Percentiles rank a stretch among this genome's conserved stretches.
These are phyloP conservation scores for Vulpes lagopus DNA, from an alignment of 2,113 vertebrate genomes.

Conservation along the genomic window DNA sequence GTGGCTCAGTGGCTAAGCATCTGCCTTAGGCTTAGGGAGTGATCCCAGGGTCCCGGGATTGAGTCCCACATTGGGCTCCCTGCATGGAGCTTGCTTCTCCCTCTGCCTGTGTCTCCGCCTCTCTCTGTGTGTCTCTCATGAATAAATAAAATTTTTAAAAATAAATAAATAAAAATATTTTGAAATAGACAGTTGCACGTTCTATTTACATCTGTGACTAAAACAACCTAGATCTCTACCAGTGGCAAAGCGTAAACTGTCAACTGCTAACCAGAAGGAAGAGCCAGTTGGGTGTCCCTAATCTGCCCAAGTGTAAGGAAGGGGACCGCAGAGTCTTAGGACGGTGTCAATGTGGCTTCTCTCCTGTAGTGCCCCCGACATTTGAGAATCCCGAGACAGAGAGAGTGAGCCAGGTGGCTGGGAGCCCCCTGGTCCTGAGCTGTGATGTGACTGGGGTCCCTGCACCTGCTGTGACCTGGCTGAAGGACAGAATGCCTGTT, in stretches of 20 bases:
- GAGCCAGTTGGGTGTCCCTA: neutral
- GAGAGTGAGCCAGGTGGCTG: constrained; percentile 87
- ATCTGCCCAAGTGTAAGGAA: neutral
- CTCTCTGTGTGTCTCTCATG: too few relatives aligned
- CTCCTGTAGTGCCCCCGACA: constrained; percentile 86
- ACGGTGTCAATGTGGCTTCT: neutral
- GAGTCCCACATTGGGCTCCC: too few relatives aligned
- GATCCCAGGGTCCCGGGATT: too few relatives aligned
- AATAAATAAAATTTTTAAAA: too few relatives aligned
- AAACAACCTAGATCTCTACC: neutral
- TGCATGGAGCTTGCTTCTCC: too few relatives aligned
- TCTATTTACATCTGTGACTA: neutral
- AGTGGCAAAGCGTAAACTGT: neutral
- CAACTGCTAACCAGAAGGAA: too few relatives aligned
- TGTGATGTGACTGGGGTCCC: constrained; percentile 90
- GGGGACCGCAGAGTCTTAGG: neutral
- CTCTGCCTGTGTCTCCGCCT: too few relatives aligned
- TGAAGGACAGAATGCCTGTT: constrained; percentile 91
- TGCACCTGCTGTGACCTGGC: constrained; percentile 90
- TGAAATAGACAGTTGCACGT: neutral
- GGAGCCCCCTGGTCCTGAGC: constrained; percentile 88
- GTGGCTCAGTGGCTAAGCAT: too few relatives aligned
- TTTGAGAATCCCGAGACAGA: constrained; percentile 87
- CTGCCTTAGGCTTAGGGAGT: too few relatives aligned
- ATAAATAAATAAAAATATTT: neutral